Evolutionary conservation across 2,113 vertebrate species (phyloP).

Genomic region (Trachemys scripta): DNA sequence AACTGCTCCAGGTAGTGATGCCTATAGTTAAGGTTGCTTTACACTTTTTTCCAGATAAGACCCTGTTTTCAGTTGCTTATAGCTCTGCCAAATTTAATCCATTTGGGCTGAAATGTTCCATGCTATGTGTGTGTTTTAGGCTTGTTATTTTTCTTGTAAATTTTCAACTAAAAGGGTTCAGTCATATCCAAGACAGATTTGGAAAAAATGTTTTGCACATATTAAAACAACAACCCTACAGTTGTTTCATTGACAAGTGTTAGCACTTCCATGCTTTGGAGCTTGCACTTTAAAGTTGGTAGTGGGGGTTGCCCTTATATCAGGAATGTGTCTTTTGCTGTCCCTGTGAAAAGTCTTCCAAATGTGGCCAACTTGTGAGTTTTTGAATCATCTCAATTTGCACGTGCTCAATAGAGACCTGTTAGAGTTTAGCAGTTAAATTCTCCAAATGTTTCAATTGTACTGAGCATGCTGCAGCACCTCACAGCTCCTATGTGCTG

Average conservation of each 20-base stretch:
- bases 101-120: neutral
- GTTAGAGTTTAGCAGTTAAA: neutral
- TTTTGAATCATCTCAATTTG: neutral
- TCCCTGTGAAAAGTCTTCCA: neutral
- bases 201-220: neutral
- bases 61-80: neutral
- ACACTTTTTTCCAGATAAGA: neutral
- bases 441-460: neutral
- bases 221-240: neutral
- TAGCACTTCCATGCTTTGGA: neutral
- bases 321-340: neutral
- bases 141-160: neutral
- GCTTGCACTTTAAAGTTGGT: neutral
- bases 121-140: neutral
- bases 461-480: neutral
- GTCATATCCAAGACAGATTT: neutral
- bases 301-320: neutral
- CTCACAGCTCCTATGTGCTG: accelerated
- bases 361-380: neutral
- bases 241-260: neutral
- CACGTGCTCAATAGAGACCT: neutral
- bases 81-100: neutral
- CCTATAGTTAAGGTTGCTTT: neutral
- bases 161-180: neutral
- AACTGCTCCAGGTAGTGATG: neutral